Base-by-base conservation (phyloP, 1,140 invertebrate species). In the Drosophila tani region DNA sequence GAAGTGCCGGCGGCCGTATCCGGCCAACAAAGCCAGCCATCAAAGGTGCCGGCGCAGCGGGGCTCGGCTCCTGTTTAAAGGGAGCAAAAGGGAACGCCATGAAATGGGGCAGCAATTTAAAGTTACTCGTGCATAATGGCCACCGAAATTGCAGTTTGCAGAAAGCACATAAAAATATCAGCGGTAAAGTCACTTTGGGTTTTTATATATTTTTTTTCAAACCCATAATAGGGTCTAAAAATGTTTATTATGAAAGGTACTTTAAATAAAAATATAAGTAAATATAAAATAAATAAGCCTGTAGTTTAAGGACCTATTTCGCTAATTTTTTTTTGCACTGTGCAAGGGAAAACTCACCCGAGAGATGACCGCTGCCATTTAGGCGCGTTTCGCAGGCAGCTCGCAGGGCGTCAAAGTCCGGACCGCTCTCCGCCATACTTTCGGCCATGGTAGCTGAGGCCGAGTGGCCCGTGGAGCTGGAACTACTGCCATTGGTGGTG, bases 1-100 rank as follows among this genome's bases (percentile, higher is more conserved):
- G 94, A 95, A 49, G 93, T 91, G 81, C 97, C 97, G 24, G 97
- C 96, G 8, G 94, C 93, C 6, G 97, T 98, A 86, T 96, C 95
- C 24, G 96, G 96, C 97, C 97, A 98, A 91, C 97, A 98, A 6
- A 95, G 94, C 96, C 97, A 98, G 46, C 96, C 96, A 93, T 98
- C 97, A 93, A 97, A 98, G 4, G 95, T 95, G 55, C 95, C 94
- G 29, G 93, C 94, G 92, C 97, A 98, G 91, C 95, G 96, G 35
- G 94, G 79, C 35, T 94, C 95, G 24, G 93, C 77, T 45, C 94
- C 95, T 94, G 91, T 21, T 71, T 27, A 21, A 21, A 11, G 53
- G 21, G n/a, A 57, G 38, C n/a, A 24, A 50, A 35, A 12, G 51
- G n/a, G 40, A 71, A 38, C 19, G 35, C 11, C 27, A 45, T 59